A percentile compares a stretch with the other conserved stretches of the same genome.
Evolutionary conservation across 2,888 invertebrate species (phyloP).

Genomic region (Hemistola chrysoprasaria): DNA sequence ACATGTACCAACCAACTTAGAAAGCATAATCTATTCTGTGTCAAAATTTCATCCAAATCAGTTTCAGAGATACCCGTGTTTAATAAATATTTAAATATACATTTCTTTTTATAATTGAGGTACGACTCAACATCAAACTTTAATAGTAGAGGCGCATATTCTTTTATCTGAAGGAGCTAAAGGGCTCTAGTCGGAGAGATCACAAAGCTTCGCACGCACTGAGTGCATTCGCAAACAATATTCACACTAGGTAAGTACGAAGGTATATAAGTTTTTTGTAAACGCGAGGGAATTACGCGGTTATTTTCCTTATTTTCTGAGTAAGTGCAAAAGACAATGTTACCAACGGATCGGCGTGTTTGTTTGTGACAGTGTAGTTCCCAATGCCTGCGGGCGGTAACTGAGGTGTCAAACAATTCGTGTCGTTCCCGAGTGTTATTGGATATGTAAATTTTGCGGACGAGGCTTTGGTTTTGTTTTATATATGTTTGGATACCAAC

Average conservation of each 20-base stretch:
- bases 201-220: conserved; percentile 19
- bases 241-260: conserved; percentile 8
- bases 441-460: conserved; percentile 22
- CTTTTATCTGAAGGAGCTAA: conserved; percentile 7
- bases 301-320: conserved; percentile 17
- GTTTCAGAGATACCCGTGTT: too few relatives aligned
- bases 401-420: conserved; percentile 30
- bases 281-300: conserved; percentile 20
- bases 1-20: too few relatives aligned
- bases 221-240: conserved; percentile 18
- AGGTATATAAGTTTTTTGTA: conserved; percentile 20
- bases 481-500: conserved; percentile 13
- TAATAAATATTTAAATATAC: too few relatives aligned
- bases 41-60: too few relatives aligned
- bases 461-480: conserved; percentile 20
- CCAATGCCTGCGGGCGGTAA: conserved; percentile 18
- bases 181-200: conserved; percentile 11
- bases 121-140: neutral
- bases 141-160: conserved; percentile 8
- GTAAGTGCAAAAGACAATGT: conserved; percentile 20
- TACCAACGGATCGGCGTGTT: conserved; percentile 25
- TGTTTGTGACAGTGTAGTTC: conserved; percentile 26
- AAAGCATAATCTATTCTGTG: too few relatives aligned
- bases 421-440: conserved; percentile 27
- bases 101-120: too few relatives aligned